Evolutionary conservation across 2,888 invertebrate genomes (phyloP).

Genomic region (Ariolimax columbianus): DNA sequence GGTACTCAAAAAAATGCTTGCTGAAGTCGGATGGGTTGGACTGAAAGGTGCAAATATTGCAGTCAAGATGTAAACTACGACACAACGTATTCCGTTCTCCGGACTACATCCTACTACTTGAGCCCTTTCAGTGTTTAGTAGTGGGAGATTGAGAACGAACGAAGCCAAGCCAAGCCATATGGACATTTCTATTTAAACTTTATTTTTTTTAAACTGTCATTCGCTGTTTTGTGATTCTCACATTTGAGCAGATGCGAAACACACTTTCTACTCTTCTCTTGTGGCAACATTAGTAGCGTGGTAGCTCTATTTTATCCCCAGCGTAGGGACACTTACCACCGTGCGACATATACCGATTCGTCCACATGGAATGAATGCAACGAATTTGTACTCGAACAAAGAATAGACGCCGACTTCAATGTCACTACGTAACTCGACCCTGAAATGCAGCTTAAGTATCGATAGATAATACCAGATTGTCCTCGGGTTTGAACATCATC

Average conservation of each 20-base stretch:
- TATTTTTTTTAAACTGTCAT: neutral
- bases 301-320: neutral
- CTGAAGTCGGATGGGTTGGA: too few relatives aligned
- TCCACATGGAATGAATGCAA: neutral
- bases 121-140: too few relatives aligned
- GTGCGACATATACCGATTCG: neutral
- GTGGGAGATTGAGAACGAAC: too few relatives aligned
- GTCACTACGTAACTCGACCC: neutral
- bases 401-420: neutral
- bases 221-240: neutral
- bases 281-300: neutral
- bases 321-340: neutral
- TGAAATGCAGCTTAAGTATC: neutral
- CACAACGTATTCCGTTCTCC: too few relatives aligned
- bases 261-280: neutral
- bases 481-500: neutral
- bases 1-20: too few relatives aligned
- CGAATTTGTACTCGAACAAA: neutral
- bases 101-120: too few relatives aligned
- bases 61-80: too few relatives aligned
- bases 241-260: neutral
- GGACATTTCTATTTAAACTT: too few relatives aligned
- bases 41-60: too few relatives aligned
- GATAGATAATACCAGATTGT: neutral
- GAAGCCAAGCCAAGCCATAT: too few relatives aligned